phyloP scores from a whole-genome alignment of 1,140 invertebrate genomes.

The Drosophila pachea region DNA sequence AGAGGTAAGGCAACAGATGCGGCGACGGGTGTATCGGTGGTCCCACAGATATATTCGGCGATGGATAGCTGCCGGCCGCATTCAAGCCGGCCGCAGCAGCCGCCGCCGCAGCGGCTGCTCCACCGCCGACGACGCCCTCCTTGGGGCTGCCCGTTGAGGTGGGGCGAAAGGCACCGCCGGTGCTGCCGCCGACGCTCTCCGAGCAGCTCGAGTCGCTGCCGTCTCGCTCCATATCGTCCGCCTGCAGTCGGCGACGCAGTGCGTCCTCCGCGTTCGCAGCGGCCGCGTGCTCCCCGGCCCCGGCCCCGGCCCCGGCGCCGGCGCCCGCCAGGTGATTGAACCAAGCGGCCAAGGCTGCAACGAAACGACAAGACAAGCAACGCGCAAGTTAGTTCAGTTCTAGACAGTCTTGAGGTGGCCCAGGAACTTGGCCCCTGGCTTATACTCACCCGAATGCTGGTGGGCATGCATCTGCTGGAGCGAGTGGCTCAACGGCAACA shows the following conservation, averaged over 20 bases:
- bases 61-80: constrained; percentile 83
- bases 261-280: constrained; percentile 79
- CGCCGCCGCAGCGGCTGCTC: constrained; percentile 79
- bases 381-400: constrained; percentile 23
- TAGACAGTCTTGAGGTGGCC: too few species aligned
- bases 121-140: constrained; percentile 78
- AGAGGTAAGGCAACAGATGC: constrained; percentile 91
- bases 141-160: constrained; percentile 80
- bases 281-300: constrained; percentile 78
- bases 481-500: constrained; percentile 81
- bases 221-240: constrained; percentile 82
- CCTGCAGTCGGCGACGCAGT: constrained; percentile 80
- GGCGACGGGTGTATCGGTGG: constrained; percentile 91
- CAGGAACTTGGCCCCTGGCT: too few species aligned
- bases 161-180: constrained; percentile 81
- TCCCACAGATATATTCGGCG: constrained; percentile 91
- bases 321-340: constrained; percentile 80
- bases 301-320: constrained; percentile 75
- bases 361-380: not conserved
- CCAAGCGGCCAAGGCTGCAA: constrained; percentile 80
- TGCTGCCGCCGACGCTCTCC: constrained; percentile 81
- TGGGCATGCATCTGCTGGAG: constrained; percentile 78
- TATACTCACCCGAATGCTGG: constrained; percentile 78
- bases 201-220: constrained; percentile 85
- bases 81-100: constrained; percentile 80